Evolutionary conservation across 2,113 vertebrate species (phyloP).

Genomic region (Daboia siamensis): DNA sequence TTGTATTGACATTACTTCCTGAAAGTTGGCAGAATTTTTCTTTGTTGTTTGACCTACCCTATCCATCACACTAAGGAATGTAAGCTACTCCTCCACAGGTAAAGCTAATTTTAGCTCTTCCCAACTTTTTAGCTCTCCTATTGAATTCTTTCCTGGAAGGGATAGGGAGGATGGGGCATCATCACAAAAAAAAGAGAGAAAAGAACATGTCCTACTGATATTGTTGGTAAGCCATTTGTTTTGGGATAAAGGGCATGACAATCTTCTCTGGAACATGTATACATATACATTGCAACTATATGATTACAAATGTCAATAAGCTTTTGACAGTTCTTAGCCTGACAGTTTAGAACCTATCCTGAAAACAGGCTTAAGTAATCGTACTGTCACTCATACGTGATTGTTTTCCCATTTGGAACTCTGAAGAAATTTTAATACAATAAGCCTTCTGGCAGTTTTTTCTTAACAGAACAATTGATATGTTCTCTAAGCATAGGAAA

Average conservation of each 20-base stretch:
- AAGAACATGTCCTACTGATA: not conserved
- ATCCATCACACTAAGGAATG: not conserved
- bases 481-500: not conserved
- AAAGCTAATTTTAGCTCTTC: not conserved
- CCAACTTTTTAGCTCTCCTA: not conserved
- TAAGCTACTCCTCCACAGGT: not conserved
- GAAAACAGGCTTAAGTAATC: not conserved
- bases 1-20: not conserved
- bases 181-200: not conserved
- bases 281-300: rapidly evolving
- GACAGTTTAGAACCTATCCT: not conserved
- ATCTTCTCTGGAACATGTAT: not conserved
- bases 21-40: not conserved
- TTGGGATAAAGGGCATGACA: not conserved
- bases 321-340: not conserved
- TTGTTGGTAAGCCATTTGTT: not conserved
- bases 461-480: not conserved
- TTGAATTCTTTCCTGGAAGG: not conserved
- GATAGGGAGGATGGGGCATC: not conserved
- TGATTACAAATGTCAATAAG: not conserved
- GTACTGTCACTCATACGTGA: not conserved
- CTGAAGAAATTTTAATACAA: not conserved
- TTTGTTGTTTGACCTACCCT: not conserved
- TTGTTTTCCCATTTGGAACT: not conserved
- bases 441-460: not conserved